These are phyloP conservation scores for Sus scrofa DNA, from an alignment of 2,113 vertebrate genomes.

Conservation along the genomic window T2T-Sscrofa CM000824.6:50529001-50529500, in stretches of 20 bases:
- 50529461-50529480: background rate
- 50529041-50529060: background rate
- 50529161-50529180: background rate
- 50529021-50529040: background rate
- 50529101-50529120: background rate
- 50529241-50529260: background rate
- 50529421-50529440: too few relatives aligned
- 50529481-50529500: background rate
- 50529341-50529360: background rate
- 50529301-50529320: background rate
- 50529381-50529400: accelerated
- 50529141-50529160: background rate
- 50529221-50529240: background rate
- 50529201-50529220: background rate
- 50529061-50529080: background rate
- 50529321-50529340: background rate
- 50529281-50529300: background rate
- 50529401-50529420: background rate
- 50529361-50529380: background rate
- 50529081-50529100: background rate
- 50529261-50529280: background rate
- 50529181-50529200: background rate
- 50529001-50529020: background rate
- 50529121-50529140: background rate
- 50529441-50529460: background rate